Conservation (phyloP, 2,888 invertebrate species). For the Raillietiella orientalis region DNA sequence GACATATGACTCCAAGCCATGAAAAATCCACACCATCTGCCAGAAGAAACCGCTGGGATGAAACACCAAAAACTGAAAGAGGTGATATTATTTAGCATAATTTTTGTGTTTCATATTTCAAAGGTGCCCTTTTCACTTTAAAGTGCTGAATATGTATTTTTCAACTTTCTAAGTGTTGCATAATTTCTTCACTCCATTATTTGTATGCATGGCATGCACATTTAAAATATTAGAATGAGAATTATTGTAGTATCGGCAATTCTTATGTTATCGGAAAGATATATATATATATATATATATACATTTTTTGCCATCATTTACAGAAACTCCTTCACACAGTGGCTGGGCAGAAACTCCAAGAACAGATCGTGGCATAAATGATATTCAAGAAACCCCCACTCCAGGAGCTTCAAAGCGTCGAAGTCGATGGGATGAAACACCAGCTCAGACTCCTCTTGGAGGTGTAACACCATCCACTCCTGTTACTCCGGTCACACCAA, state of each 20-base stretch:
- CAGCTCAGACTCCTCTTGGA: constrained; percentile 16
- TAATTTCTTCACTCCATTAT: too few relatives aligned
- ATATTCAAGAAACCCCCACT: constrained; percentile 68
- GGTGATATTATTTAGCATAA: too few relatives aligned
- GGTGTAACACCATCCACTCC: constrained; percentile 25
- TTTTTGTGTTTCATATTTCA: too few relatives aligned
- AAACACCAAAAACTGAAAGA: constrained; percentile 88
- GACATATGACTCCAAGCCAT: constrained; percentile 46
- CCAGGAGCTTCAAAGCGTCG: constrained; percentile 78
- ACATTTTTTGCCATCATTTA: constrained; percentile 6
- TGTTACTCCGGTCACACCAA: constrained; percentile 32
- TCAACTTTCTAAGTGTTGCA: too few relatives aligned
- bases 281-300: too few relatives aligned
- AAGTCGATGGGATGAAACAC: constrained; percentile 97
- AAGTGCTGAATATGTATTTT: too few relatives aligned
- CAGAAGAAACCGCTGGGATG: constrained; percentile 91
- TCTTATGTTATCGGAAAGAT: too few relatives aligned
- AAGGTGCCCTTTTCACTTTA: too few relatives aligned
- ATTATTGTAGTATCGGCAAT: too few relatives aligned
- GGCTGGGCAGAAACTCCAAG: constrained; percentile 99
- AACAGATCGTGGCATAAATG: constrained; percentile 44
- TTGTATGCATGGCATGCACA: too few relatives aligned
- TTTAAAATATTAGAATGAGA: too few relatives aligned
- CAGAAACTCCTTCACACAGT: constrained; percentile 83
- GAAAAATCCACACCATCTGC: constrained; percentile 28